phyloP scores from a whole-genome alignment of 2,113 vertebrate genomes.

The Helogale parvula region DNA sequence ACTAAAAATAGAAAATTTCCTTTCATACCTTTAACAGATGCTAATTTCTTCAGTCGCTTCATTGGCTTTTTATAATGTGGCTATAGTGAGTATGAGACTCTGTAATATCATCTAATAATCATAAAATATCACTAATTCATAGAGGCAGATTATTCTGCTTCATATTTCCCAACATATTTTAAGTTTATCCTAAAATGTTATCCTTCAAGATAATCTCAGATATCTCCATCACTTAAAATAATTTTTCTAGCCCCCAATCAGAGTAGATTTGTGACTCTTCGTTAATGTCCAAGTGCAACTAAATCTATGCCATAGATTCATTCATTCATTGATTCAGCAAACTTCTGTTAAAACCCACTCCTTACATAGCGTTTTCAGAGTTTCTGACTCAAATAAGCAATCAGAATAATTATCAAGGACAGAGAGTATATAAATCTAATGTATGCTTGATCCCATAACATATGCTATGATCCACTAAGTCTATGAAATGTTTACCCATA shows the following conservation, averaged over 20 bases:
- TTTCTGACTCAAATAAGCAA: constrained; percentile 31
- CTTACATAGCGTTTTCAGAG: neutral
- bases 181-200: constrained; percentile 13
- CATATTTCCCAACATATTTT: constrained; percentile 34
- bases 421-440: neutral
- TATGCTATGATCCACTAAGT: neutral
- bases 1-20: constrained; percentile 30
- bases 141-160: neutral
- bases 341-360: constrained; percentile 1
- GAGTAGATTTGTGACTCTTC: neutral
- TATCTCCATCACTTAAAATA: neutral
- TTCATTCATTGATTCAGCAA: neutral
- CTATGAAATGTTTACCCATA: neutral
- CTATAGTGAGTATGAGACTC: neutral
- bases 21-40: constrained; percentile 13
- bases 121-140: constrained; percentile 32
- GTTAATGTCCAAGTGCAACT: neutral
- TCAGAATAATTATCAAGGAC: constrained; percentile 12
- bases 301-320: neutral
- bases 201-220: constrained; percentile 1
- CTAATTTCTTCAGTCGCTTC: neutral
- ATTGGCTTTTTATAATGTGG: constrained; percentile 26
- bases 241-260: constrained; percentile 9
- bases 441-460: neutral
- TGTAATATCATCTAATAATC: neutral